Base-by-base conservation (phyloP, 2,113 vertebrate species). In the Mungos mungo region DNA sequence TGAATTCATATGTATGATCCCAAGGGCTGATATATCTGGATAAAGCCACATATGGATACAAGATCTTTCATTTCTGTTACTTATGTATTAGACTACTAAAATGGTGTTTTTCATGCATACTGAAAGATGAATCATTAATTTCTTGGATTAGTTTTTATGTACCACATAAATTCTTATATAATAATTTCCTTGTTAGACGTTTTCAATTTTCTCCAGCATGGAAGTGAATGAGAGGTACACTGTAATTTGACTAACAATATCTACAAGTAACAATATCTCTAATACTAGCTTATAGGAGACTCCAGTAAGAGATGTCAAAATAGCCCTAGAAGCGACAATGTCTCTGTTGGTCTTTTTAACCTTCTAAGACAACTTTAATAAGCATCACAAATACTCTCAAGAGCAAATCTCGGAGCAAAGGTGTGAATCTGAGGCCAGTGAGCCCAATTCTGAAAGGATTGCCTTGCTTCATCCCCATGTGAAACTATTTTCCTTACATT, bases 401-500 rank as follows among this genome's bases (percentile, higher is more conserved):
- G 90, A 97, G 63, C 13, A 96, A 88, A 87, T n/a, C 85, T 97
- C 68, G 12, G 71, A 87, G 91, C 81, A 96, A 87, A 97, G 77
- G 41, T 60, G 91, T 5, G 16, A 95, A 63, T 93, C 88, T 31
- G 1, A 95, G 97, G 95, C 96, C 88, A 29, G 80, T 50, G 82
- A 94, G 38, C 27, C 93, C 90, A 96, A 96, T 97, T 97, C 45
- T 80, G 25, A 45, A 27, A 95, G 92, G 74, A 83, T 65, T 50
- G 41, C 50, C 80, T 88, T 14, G 21, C 69, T 82, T 0, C 0
- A 82, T 96, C 89, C 93, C 0, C 7, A 83, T 45, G 38, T 88
- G 83, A 90, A 98, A 96, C 72, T 97, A 71, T 98, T 98, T 97
- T 94, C 93, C 96, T 97, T 97, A 27, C 72, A 65, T 98, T 98